phyloP scores from a whole-genome alignment of 2,888 invertebrate species.

The Ophraella communa region DNA sequence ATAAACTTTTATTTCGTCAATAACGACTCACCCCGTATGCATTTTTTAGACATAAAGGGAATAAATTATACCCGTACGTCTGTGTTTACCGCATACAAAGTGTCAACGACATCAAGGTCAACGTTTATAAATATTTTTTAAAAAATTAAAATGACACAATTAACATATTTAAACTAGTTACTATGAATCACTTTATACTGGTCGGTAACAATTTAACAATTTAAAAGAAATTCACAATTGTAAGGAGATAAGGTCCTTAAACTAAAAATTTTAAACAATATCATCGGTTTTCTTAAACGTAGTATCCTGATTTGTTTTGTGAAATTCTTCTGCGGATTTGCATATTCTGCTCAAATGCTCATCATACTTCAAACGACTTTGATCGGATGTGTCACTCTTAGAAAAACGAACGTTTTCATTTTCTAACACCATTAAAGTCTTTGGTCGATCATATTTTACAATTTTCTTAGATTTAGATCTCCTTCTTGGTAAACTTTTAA shows the following conservation, averaged over 20 bases:
- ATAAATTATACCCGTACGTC: constrained; percentile 21
- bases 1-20: too few relatives aligned
- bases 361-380: neutral
- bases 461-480: constrained; percentile 5
- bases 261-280: too few relatives aligned
- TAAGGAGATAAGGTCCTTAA: too few relatives aligned
- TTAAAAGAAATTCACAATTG: too few relatives aligned
- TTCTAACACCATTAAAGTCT: too few relatives aligned
- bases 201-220: neutral
- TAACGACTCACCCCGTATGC: too few relatives aligned
- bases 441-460: too few relatives aligned
- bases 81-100: constrained; percentile 19
- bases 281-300: too few relatives aligned
- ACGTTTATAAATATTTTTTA: constrained; percentile 6
- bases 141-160: constrained; percentile 8
- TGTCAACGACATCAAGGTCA: constrained; percentile 27
- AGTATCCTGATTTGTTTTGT: neutral
- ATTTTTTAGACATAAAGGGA: too few relatives aligned
- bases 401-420: neutral
- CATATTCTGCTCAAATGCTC: neutral
- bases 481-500: neutral
- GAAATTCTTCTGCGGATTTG: neutral
- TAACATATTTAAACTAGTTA: constrained; percentile 17
- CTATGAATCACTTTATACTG: neutral
- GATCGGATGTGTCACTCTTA: neutral